Conservation (phyloP, 2,113 vertebrate genomes). For the Hypocryptadius cinnamomeus region DNA sequence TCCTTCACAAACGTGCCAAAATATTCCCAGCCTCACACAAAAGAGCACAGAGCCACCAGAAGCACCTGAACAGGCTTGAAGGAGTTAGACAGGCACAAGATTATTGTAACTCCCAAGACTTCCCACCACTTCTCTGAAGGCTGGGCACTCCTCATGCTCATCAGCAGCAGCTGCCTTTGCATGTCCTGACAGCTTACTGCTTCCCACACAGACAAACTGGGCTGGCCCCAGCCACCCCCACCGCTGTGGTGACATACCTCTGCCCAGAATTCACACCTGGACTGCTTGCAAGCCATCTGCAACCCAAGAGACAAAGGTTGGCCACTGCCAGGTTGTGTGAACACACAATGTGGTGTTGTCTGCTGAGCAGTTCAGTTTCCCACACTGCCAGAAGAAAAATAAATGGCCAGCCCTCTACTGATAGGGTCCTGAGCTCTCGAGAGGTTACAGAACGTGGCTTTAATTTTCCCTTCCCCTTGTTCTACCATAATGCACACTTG, state of each 20-base stretch:
- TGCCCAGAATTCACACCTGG: constrained; percentile 11
- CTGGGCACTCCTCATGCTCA: not conserved
- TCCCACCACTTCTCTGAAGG: not conserved
- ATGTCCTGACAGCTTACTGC: not conserved
- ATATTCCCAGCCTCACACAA: not conserved
- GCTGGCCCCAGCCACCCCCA: not conserved
- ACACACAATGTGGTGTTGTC: not conserved
- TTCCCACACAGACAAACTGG: not conserved
- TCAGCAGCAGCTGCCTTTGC: not conserved
- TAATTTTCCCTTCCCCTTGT: not conserved
- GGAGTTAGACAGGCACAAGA: not conserved
- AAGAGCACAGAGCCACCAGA: not conserved
- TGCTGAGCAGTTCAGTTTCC: not conserved
- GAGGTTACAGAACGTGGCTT: not conserved
- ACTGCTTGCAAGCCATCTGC: not conserved
- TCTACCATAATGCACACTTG: not conserved
- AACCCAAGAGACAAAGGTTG: not conserved
- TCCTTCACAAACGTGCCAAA: not conserved
- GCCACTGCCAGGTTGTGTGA: not conserved
- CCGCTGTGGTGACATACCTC: not conserved
- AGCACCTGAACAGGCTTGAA: not conserved
- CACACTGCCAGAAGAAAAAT: not conserved
- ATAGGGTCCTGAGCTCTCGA: not conserved
- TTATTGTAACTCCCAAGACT: not conserved
- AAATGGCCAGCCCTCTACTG: not conserved